Base-by-base conservation (phyloP, 2,888 invertebrate species). In the Dastarcus helophoroides region DNA sequence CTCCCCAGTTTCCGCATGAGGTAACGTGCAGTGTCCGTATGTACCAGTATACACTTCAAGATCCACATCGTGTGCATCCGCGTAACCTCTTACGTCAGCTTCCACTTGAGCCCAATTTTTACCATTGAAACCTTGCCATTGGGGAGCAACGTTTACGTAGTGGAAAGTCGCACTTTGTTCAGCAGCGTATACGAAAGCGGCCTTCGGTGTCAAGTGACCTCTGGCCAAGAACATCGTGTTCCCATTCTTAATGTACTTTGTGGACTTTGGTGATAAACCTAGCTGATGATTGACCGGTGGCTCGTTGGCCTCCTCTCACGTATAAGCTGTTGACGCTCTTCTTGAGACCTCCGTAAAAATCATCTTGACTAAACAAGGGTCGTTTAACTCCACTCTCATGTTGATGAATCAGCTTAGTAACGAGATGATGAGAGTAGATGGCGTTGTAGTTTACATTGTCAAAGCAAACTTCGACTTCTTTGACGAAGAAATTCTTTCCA, bases 101-200 rank as follows among this genome's bases (percentile, higher is more conserved):
- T 35, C 32, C 12, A 32, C 10, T 7, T 6, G 14, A 24, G 56
- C 51, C 71, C 71, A 71, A 36, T 65, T 67, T n/a, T 66, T 65
- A 1, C 49, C 60, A 43, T 73, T 73, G 42, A 72, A 67, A 4
- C 50, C 51, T 39, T 70, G 67, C 73, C 73, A 76, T 37, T 76
- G 75, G 3, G 74, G 73, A 2, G 68, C 68, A 1, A 64, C 63
- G 44, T 76, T 76, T 28, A 73, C 54, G 46, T 68, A 73, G 51
- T 68, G 71, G 54, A 73, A 74, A 0, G 69, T 65, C 1, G 70
- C 53, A 1, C 61, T 54, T 42, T 73, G 71, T 12, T 66, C 67
- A 3, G 64, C 56, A 0, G 65, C 68, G 38, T 63, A 69, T 9
- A 72, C 56, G 39, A 63, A 70, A 50, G 75, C 74, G 5, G 62